Conservation (phyloP, 2,113 vertebrate genomes). For the Thymallus thymallus region DNA sequence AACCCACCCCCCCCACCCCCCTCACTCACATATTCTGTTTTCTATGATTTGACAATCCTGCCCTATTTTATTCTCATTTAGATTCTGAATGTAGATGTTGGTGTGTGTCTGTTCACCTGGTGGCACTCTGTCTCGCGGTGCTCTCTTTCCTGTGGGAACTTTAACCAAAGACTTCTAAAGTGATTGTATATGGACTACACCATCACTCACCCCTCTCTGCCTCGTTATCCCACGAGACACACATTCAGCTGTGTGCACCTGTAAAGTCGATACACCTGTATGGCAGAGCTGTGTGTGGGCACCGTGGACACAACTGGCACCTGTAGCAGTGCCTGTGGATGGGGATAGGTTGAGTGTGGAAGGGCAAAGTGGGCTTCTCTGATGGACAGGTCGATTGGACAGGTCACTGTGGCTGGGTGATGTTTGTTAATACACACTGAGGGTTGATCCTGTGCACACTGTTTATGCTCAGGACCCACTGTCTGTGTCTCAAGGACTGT, state of each 20-base stretch:
- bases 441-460: slow-evolving; percentile 77
- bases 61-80: slow-evolving; percentile 4
- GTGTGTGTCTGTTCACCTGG: slow-evolving; percentile 30
- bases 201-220: slow-evolving; percentile 45
- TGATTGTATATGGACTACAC: slow-evolving; percentile 74
- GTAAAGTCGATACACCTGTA: slow-evolving; percentile 18
- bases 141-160: slow-evolving; percentile 60
- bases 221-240: slow-evolving; percentile 44
- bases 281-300: slow-evolving; percentile 4
- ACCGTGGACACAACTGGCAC: slow-evolving; percentile 23
- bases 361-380: slow-evolving; percentile 80
- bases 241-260: slow-evolving; percentile 10
- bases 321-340: slow-evolving; percentile 67
- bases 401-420: slow-evolving; percentile 86
- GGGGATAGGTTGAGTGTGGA: slow-evolving; percentile 65
- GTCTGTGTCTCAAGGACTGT: slow-evolving; percentile 49
- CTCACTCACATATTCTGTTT: too few relatives aligned
- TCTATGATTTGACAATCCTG: slow-evolving; percentile 75
- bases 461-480: too few relatives aligned
- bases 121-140: slow-evolving; percentile 42
- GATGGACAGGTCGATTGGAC: slow-evolving; percentile 73
- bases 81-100: slow-evolving; percentile 48
- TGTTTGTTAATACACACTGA: slow-evolving; percentile 84
- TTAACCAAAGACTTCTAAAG: slow-evolving; percentile 79
- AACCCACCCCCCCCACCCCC: too few relatives aligned